Evolutionary conservation across 2,797 vertebrate species (phyloP), one percentile per base, ranked within the genome.

Genomic region (Sebastes diploproa): DNA sequence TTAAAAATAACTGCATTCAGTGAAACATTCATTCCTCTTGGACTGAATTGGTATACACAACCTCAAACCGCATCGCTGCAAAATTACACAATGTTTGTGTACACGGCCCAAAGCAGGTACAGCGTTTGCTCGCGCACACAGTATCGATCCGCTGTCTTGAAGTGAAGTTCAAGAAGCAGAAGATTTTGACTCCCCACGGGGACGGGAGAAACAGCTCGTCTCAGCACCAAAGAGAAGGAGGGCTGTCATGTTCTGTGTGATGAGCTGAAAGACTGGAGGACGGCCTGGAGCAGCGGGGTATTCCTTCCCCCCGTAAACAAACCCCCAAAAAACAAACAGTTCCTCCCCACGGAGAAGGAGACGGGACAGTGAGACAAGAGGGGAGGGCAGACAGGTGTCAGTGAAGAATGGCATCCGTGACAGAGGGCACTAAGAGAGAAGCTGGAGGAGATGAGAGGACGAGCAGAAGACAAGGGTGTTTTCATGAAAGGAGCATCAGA

Each of bases 241-340:
- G 86, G 88, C 94, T 96, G 95, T 95, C 95, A 96, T 95, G 95
- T 96, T 94, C 92, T 62, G 82, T 90, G 91, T 95, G 95, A 96
- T 93, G 94, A 93, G 95, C 95, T 95, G 94, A 95, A 95, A 95
- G 95, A 92, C 85, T 80, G 86, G 92, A 92, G 86, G 84, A 54
- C 85, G 82, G 92, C 92, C 92, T 86, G 91, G 88, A 94, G 91
- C 94, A 87, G 90, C 88, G 27, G 94, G 94, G 91, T 92, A 92
- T 93, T 92, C 94, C 94, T 94, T 91, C 88, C 92, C 90, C 89
- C 90, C 77, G 75, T 91, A 94, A 95, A 94, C 87, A 95, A 95
- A 95, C 92, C 91, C 90, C 92, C 75, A 72, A 88, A 64, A 94
- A 93, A 94, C 93, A 94, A 94, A 95, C 92, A 90, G 93, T 89